These are phyloP conservation scores for Labeo catla DNA, from an alignment of 2,113 vertebrate species.

Conservation along the genomic window DNA sequence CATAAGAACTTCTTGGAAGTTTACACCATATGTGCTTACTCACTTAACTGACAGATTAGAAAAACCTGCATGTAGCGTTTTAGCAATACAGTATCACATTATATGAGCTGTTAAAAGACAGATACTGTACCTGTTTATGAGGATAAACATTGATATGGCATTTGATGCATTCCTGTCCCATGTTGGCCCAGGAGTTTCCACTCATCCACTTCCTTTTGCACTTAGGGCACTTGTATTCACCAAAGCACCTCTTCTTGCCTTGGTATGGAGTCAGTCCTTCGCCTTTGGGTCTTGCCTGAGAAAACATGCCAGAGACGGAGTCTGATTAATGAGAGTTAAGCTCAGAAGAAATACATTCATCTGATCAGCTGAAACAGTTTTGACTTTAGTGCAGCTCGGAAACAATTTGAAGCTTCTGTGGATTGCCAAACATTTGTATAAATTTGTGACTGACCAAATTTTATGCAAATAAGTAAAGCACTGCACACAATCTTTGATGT, in stretches of 20 bases:
- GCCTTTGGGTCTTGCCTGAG: slow-evolving; percentile 94
- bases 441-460: background rate
- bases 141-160: slow-evolving; percentile 99
- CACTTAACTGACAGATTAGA: background rate
- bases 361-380: background rate
- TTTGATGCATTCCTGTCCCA: slow-evolving; percentile 99
- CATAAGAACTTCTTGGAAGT: slow-evolving; percentile 28
- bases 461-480: background rate
- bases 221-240: slow-evolving; percentile 98
- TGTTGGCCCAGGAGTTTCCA: slow-evolving; percentile 99
- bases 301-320: slow-evolving; percentile 33
- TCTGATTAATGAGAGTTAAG: background rate
- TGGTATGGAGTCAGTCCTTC: slow-evolving; percentile 98
- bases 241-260: slow-evolving; percentile 98
- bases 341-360: background rate
- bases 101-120: slow-evolving; percentile 19
- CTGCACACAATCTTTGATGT: background rate
- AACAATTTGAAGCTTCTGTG: background rate
- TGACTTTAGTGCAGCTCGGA: background rate
- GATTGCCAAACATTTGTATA: slow-evolving; percentile 1
- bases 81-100: background rate
- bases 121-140: slow-evolving; percentile 92
- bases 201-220: slow-evolving; percentile 99
- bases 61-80: background rate
- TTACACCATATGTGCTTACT: slow-evolving; percentile 4